A percentile compares a stretch with the other conserved stretches of the same genome.
These are phyloP conservation scores for Brachymystax lenok DNA, from an alignment of 2,797 vertebrate genomes.

Conservation along the genomic window DNA sequence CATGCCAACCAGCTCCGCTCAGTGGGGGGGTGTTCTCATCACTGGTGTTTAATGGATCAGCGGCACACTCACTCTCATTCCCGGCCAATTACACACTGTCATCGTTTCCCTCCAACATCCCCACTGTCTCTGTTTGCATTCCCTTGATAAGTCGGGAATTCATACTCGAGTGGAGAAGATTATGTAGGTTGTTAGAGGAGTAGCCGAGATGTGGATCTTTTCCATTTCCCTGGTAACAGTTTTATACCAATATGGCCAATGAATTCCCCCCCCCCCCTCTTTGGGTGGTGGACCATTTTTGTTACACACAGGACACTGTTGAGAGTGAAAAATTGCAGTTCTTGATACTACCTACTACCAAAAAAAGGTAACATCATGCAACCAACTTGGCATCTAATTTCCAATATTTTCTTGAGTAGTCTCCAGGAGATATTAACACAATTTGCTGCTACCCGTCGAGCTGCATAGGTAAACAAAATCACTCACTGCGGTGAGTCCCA, in stretches of 20 bases:
- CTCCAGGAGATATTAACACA: background rate
- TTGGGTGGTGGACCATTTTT: too few species aligned
- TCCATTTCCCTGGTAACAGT: background rate
- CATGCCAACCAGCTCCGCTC: constrained; percentile 43
- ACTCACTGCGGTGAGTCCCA: constrained; percentile 2
- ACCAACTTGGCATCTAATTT: too few species aligned
- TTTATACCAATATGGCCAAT: background rate
- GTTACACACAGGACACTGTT: too few species aligned
- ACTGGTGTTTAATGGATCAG: constrained; percentile 3
- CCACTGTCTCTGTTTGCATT: background rate
- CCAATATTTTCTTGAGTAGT: background rate
- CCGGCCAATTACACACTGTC: background rate
- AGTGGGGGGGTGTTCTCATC: background rate
- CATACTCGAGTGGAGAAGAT: background rate
- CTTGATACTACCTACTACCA: too few species aligned
- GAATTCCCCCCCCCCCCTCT: background rate
- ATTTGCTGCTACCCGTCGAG: background rate
- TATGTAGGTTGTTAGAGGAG: background rate
- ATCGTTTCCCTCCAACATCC: background rate
- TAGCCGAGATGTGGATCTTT: background rate
- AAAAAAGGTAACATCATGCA: too few species aligned
- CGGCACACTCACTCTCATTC: background rate
- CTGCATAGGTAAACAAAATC: constrained; percentile 1
- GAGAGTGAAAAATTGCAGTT: too few species aligned
- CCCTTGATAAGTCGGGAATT: background rate